phyloP scores from a whole-genome alignment of 2,113 vertebrate genomes.

The Tyto alba region DNA sequence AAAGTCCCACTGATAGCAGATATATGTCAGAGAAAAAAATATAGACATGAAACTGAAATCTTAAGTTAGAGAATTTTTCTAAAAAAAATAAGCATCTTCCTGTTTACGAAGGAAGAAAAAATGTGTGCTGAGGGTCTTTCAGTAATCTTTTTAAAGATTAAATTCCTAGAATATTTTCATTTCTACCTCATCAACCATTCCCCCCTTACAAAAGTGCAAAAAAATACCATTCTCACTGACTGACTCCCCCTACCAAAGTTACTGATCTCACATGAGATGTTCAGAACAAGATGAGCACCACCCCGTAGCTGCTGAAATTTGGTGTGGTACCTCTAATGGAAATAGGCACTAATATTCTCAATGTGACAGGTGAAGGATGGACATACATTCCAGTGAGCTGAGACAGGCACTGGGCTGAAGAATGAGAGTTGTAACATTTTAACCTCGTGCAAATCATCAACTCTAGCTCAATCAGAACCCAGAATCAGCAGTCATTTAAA shows the following conservation, averaged over 20 bases:
- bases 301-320: not conserved
- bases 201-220: not conserved
- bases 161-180: not conserved
- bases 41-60: not conserved
- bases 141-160: not conserved
- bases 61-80: not conserved
- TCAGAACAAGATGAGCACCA: not conserved
- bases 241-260: not conserved
- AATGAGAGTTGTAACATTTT: not conserved
- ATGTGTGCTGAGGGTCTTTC: not conserved
- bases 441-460: not conserved
- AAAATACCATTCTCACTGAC: not conserved
- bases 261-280: not conserved
- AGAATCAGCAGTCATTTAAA: not conserved
- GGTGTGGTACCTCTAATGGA: not conserved
- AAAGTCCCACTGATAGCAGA: not conserved
- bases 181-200: not conserved
- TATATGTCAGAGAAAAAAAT: not conserved
- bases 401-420: not conserved
- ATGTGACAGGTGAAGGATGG: not conserved
- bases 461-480: not conserved
- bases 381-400: not conserved
- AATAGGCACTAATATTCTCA: not conserved
- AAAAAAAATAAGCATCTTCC: not conserved
- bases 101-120: not conserved